Base-by-base conservation (phyloP, 2,888 invertebrate genomes). In the Leptura quadrifasciata region DNA sequence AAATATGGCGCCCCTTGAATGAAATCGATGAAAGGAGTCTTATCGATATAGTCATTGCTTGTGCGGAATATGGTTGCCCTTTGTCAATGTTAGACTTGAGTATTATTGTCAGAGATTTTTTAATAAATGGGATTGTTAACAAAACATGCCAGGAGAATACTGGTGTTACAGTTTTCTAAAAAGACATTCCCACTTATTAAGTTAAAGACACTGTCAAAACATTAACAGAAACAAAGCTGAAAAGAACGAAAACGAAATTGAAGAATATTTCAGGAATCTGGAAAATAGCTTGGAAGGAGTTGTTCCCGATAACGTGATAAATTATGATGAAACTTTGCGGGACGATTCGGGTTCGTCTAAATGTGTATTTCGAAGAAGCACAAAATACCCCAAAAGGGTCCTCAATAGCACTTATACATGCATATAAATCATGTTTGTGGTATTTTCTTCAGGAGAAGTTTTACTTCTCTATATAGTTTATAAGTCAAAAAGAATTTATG, bases 371-470 rank as follows among this genome's bases (percentile, higher is more conserved):
- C n/a, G 18, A 55, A 61, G 60, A 61, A 27, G 60, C 2, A n/a
- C 17, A 61, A 61, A 61, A 61, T 61, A 61, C 24, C 60, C 60
- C 8, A 27, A 61, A 61, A 61, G 27, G 9, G 8, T 27, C 6
- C 20, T 61, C 3, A 31, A 27, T 24, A n/a, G n/a, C 1, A n/a
- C 60, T 1, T 27, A 61, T 27, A n/a, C 12, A 3, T 8, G 6
- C 15, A 61, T 27, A 1, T 27, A 27, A 9, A n/a, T 61, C 0
- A 61, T 61, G 60, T 27, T 61, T 27, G 27, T n/a, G 20, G 60
- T 5, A 27, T 10, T 27, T n/a, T 27, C 60, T 15, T 21, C 21
- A 2, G 60, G 60, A 3, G n/a, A 27, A 8, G 5, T 31, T 4
- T 31, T 61, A n/a, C 27, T n/a, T 10, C 12, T 8, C 2, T 61